Conservation (phyloP, 2,797 vertebrate species). For the Amazonetta brasiliensis region DNA sequence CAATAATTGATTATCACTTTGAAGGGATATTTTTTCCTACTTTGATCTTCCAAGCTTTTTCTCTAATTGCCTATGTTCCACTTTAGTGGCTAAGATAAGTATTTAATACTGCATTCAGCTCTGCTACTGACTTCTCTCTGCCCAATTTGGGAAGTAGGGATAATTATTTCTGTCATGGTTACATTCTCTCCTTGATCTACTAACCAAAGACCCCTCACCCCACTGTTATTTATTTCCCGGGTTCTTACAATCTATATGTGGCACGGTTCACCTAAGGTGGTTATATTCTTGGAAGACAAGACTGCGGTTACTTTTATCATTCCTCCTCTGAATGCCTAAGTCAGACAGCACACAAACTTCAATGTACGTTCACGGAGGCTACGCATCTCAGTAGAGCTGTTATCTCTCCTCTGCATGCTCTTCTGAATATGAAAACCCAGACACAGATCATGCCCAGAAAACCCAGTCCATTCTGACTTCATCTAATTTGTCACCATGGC, state of each 20-base stretch:
- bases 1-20: neutral
- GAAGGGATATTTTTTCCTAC: neutral
- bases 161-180: neutral
- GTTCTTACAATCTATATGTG: neutral
- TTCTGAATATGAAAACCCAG: neutral
- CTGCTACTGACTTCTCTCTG: neutral
- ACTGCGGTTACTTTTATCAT: neutral
- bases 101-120: neutral
- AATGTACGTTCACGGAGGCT: neutral
- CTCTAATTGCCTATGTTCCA: neutral
- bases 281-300: neutral
- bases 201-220: neutral
- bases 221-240: neutral
- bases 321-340: neutral
- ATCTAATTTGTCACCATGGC: neutral
- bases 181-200: neutral
- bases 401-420: neutral
- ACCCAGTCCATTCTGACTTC: fast-evolving
- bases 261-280: neutral
- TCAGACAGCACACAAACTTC: neutral
- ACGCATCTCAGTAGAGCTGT: neutral
- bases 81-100: neutral
- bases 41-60: neutral
- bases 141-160: neutral
- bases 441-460: neutral